Evolutionary conservation across 1,140 invertebrate genomes (phyloP), one percentile per base, ranked within the genome.

Genomic region (Druon quercuslanigerum): DNA sequence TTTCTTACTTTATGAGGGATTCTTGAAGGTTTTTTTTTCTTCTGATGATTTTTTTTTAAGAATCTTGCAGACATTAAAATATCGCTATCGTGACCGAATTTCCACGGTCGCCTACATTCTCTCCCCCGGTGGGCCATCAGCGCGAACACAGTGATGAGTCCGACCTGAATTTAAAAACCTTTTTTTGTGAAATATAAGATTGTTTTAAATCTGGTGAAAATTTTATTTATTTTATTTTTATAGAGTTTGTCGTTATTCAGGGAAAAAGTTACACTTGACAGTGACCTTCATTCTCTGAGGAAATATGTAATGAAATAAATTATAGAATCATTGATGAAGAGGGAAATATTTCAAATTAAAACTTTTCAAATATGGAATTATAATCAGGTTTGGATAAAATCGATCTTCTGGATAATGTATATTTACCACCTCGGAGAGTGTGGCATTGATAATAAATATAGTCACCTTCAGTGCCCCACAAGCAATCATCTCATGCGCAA

Each of bases 11-110:
- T 46, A 46, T 11, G 2, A 46, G 40, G 40, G 40, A 1, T 33
- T 5, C 5, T 33, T 5, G 0, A 33, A 33, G 25, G 5, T 2
- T 33, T 33, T 33, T 33, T 33, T 33, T 33, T 25, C 3, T 25
- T 33, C 5, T 33, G 20, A 33, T 2, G 5, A 33, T 33, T 33
- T 33, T 33, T 33, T 5, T 33, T 2, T 3, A 33, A 33, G 25
- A 3, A 33, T 33, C 2, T 33, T 4, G 25, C 25, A 33, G 25
- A 33, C 2, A 33, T 33, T 2, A 33, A 33, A 33, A 2, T n/a
- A n/a, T 60, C 54, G 54, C 8, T 56, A n/a, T 56, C 57, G 60
- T 66, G 60, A 66, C 60, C 60, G 60, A 66, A 66, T 66, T 66
- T 66, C 60, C 60, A 66, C 25, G 60, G 60, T 66, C 57, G 57